Evolutionary conservation across 2,113 vertebrate genomes (phyloP).

Genomic region (Verasper variegatus): DNA sequence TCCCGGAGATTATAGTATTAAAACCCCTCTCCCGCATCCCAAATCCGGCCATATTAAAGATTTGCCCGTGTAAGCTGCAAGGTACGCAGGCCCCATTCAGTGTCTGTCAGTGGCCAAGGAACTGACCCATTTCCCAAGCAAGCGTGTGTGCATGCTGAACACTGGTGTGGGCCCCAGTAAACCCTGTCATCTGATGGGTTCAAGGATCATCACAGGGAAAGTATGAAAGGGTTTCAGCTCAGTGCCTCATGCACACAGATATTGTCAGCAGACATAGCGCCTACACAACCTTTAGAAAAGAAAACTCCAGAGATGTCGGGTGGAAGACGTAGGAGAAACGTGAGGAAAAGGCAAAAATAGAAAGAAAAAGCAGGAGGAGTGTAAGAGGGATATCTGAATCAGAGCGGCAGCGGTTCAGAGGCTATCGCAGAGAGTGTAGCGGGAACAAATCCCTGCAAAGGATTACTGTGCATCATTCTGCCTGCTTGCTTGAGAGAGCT

Average conservation of each 20-base stretch:
- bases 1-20: slow-evolving; percentile 78
- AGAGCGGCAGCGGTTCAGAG: slow-evolving; percentile 43
- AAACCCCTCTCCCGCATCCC: slow-evolving; percentile 65
- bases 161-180: slow-evolving; percentile 17
- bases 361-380: slow-evolving; percentile 31
- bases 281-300: slow-evolving; percentile 42
- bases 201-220: slow-evolving; percentile 48
- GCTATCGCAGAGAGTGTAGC: slow-evolving; percentile 35
- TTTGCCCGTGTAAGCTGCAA: slow-evolving; percentile 72
- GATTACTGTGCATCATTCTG: slow-evolving; percentile 66
- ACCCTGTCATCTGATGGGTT: slow-evolving; percentile 53
- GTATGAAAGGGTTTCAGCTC: slow-evolving; percentile 50
- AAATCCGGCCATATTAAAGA: slow-evolving; percentile 78
- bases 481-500: slow-evolving; percentile 36
- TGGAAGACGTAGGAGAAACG: slow-evolving; percentile 13
- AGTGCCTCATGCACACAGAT: slow-evolving; percentile 52
- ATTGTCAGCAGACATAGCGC: slow-evolving; percentile 49
- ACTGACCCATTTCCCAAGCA: slow-evolving; percentile 82
- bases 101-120: slow-evolving; percentile 46
- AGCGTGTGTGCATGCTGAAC: slow-evolving; percentile 51
- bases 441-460: slow-evolving; percentile 64
- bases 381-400: slow-evolving; percentile 28
- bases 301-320: slow-evolving; percentile 25
- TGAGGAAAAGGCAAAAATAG: slow-evolving; percentile 38
- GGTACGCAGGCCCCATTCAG: slow-evolving; percentile 62